A percentile compares a stretch with the other conserved stretches of the same genome.
Evolutionary conservation across 2,113 vertebrate species (phyloP).

Genomic region (Gymnobelideus leadbeateri): DNA sequence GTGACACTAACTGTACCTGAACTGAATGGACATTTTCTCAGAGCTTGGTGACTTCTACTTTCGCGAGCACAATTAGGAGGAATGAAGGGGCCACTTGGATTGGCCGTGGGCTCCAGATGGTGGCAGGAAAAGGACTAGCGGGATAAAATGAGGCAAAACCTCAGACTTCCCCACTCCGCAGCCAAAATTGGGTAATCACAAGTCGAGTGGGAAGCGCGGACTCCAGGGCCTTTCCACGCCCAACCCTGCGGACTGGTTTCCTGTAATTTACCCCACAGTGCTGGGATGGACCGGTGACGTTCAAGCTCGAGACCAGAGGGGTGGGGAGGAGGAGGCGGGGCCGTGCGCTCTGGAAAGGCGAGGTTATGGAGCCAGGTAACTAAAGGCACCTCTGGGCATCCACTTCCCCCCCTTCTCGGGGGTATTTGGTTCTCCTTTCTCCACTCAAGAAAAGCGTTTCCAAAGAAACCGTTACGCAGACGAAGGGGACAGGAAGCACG

Average conservation of each 20-base stretch:
- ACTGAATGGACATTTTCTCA: not conserved
- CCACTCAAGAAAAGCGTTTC: not conserved
- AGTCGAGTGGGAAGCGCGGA: not conserved
- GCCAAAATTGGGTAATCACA: not conserved
- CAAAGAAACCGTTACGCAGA: conserved; percentile 18
- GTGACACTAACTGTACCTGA: not conserved
- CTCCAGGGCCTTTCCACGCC: not conserved
- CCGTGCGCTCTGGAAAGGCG: not conserved
- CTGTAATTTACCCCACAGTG: not conserved
- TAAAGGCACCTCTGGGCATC: not conserved
- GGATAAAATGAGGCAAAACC: not conserved
- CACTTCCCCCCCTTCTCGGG: accelerated
- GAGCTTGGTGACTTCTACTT: not conserved
- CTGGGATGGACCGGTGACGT: not conserved
- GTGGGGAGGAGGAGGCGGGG: not conserved
- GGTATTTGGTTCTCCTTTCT: not conserved
- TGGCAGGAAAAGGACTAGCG: not conserved
- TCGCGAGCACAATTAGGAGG: not conserved
- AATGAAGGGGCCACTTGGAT: not conserved
- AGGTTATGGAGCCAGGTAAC: not conserved
- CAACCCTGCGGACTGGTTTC: not conserved
- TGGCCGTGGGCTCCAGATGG: not conserved
- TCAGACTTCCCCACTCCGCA: not conserved
- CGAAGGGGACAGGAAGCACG: not conserved
- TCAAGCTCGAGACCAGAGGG: not conserved